These are phyloP conservation scores for Psittacula derbiana DNA, from an alignment of 2,797 vertebrate species.

Conservation along the genomic window DNA sequence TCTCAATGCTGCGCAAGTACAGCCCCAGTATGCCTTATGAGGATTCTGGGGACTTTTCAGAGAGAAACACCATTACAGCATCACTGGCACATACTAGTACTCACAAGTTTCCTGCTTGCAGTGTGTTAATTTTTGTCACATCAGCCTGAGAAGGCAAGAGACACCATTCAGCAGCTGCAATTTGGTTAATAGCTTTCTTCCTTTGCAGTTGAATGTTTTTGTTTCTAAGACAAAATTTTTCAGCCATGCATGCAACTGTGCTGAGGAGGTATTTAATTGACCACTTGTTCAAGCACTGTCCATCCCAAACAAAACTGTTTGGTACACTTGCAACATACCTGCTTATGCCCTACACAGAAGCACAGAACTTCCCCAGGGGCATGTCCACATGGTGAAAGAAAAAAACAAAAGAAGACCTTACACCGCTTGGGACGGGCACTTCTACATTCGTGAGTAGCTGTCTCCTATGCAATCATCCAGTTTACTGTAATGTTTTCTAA, in stretches of 20 bases:
- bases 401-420: background rate
- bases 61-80: background rate
- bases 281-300: background rate
- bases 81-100: background rate
- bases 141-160: background rate
- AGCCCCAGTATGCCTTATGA: background rate
- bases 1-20: background rate
- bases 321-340: background rate
- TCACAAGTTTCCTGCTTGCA: background rate
- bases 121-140: background rate
- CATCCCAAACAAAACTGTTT: background rate
- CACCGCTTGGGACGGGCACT: background rate
- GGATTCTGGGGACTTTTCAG: background rate
- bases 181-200: background rate
- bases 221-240: background rate
- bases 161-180: background rate
- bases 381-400: background rate
- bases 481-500: background rate
- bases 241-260: background rate
- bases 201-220: background rate
- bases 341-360: background rate
- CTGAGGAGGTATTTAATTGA: background rate
- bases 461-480: background rate
- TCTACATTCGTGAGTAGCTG: background rate
- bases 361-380: background rate